Evolutionary conservation across 2,113 vertebrate genomes (phyloP).

Genomic region (Antigone vipio): DNA sequence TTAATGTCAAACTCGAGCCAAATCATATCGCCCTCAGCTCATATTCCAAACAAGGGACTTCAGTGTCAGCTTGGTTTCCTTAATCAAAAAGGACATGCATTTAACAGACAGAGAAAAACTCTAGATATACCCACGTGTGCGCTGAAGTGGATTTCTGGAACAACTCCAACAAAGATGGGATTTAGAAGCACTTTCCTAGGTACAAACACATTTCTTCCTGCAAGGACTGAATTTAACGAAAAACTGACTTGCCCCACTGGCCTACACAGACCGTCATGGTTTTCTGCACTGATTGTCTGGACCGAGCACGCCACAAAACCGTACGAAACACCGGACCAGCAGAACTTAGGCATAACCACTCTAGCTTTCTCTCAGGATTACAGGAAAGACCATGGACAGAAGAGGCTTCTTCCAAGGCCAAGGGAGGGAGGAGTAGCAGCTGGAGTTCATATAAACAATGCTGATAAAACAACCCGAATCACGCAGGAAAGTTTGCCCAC

Average conservation of each 20-base stretch:
- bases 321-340: accelerated
- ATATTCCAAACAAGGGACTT: background rate
- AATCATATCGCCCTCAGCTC: background rate
- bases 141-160: background rate
- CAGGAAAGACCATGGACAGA: accelerated
- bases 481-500: accelerated
- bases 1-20: background rate
- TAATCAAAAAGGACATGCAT: accelerated
- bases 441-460: accelerated
- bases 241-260: background rate
- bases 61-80: background rate
- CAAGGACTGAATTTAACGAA: accelerated
- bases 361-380: background rate
- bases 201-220: background rate
- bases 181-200: background rate
- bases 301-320: accelerated
- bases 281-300: accelerated
- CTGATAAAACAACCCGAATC: background rate
- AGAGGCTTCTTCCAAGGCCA: too few species aligned
- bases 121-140: accelerated
- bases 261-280: accelerated
- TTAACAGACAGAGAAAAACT: accelerated
- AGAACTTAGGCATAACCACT: accelerated
- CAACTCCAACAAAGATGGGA: background rate
- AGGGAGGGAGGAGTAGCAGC: background rate